Conservation (phyloP, 2,888 invertebrate genomes). For the Pyrrhosoma nymphula region DNA sequence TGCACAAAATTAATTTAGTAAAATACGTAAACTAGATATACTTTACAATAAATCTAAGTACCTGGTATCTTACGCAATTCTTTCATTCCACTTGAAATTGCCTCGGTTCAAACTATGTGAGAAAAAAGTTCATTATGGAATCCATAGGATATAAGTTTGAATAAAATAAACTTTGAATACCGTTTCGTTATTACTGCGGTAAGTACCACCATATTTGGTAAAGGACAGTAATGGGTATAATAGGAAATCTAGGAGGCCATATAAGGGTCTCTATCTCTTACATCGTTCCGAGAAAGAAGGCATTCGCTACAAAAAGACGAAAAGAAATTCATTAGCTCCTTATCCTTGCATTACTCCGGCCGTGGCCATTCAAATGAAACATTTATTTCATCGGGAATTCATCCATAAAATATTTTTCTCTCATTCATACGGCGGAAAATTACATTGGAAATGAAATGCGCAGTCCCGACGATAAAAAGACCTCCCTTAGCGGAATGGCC, state of each 20-base stretch:
- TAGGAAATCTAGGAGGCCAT: neutral
- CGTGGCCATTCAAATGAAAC: constrained; percentile 14
- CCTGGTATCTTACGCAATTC: too few species aligned
- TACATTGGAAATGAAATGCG: constrained; percentile 30
- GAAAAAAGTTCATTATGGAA: neutral
- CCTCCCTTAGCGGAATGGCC: constrained; percentile 14
- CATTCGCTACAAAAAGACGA: neutral
- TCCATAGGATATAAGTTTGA: neutral
- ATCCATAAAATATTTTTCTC: constrained; percentile 26
- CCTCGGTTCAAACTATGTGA: neutral
- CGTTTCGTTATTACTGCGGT: neutral
- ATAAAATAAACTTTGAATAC: neutral
- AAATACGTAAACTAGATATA: too few species aligned
- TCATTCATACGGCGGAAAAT: neutral
- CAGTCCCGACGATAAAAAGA: neutral
- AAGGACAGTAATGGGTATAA: neutral
- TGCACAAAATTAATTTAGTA: too few species aligned
- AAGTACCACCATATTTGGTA: neutral
- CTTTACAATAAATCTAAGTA: too few species aligned
- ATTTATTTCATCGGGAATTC: constrained; percentile 39
- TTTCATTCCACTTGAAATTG: neutral
- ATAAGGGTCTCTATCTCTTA: neutral
- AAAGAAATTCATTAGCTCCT: constrained; percentile 15
- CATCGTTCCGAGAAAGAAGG: neutral
- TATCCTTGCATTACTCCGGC: neutral